Evolutionary conservation across 1,140 invertebrate species (phyloP).

Genomic region (Apis dorsata): DNA sequence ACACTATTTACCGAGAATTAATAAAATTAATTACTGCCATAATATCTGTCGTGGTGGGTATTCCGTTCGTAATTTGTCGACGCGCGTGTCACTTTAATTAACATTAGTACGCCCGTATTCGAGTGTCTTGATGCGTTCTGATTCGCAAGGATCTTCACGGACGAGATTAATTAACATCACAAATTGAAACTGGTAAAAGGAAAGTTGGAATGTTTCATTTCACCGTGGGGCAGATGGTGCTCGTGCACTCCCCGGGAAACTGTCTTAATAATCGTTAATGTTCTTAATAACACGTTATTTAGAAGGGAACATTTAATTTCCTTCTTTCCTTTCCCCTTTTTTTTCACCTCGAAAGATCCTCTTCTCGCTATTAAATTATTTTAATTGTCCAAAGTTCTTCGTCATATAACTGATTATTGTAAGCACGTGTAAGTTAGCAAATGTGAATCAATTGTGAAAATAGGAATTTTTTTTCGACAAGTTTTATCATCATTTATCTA

Average conservation of each 20-base stretch:
- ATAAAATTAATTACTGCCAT: background rate
- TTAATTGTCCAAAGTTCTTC: background rate
- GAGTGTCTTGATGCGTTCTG: conserved; percentile 5
- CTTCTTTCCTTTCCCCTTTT: background rate
- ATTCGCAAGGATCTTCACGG: conserved; percentile 1
- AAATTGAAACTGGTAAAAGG: background rate
- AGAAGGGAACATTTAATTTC: background rate
- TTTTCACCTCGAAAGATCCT: no score
- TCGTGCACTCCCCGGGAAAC: no score
- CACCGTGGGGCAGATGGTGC: background rate
- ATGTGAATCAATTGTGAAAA: background rate
- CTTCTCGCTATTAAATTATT: no score
- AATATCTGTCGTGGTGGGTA: background rate
- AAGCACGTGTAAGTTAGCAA: background rate
- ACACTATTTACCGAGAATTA: background rate
- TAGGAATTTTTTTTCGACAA: no score
- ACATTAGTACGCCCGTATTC: background rate
- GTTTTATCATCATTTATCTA: no score
- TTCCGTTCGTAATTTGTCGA: background rate
- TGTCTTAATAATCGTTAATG: background rate
- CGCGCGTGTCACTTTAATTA: conserved; percentile 11
- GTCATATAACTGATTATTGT: background rate
- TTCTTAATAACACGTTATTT: background rate
- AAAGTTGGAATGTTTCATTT: conserved; percentile 1
- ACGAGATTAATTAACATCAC: conserved; percentile 2